Evolutionary conservation across 2,888 invertebrate species (phyloP), one percentile per base, ranked within the genome.

Genomic region (Pantelozetes paolii): DNA sequence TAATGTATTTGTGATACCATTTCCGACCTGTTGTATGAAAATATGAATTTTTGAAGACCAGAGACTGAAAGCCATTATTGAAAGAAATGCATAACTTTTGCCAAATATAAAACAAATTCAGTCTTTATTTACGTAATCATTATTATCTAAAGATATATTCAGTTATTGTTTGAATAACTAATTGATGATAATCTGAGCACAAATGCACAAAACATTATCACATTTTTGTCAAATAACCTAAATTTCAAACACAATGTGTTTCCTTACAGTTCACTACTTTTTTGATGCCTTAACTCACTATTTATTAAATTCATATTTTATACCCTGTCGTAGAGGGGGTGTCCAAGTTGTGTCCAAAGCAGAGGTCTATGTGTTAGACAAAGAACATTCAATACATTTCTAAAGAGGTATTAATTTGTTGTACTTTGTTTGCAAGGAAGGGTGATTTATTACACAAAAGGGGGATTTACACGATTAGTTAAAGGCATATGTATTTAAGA

Each of bases 181-280:
- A 67, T 67, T 67, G 67, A 42, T 23, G 67, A 67, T 67, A 67
- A 67, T 67, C 67, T 67, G 20, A 23, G 67, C 67, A 23, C 23
- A 13, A 8, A 67, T 42, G 20, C 42, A 40, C 67, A 32, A 67
- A 67, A 67, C 67, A 40, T 40, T 40, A 54, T 2, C 11, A 18
- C 45, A 59, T 59, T 20, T 67, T 15, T 67, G 67, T 40, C 67
- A 67, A 64, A 67, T 64, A 67, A 67, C 67, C n/a, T 8, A 15
- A 32, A 36, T 2, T 36, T 64, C 20, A 1, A 2, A 6, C 40
- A 23, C 23, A 67, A 40, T 67, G 23, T 67, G 20, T 67, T 36
- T 13, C 18, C 26, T 13, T 54, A 23, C 26, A 26, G 8, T 54
- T 15, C 6, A 32, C 18, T 62, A 32, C 2, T 32, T 30, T 62